Base-by-base conservation (phyloP, 2,888 invertebrate genomes). In the Spialia ferax region DNA sequence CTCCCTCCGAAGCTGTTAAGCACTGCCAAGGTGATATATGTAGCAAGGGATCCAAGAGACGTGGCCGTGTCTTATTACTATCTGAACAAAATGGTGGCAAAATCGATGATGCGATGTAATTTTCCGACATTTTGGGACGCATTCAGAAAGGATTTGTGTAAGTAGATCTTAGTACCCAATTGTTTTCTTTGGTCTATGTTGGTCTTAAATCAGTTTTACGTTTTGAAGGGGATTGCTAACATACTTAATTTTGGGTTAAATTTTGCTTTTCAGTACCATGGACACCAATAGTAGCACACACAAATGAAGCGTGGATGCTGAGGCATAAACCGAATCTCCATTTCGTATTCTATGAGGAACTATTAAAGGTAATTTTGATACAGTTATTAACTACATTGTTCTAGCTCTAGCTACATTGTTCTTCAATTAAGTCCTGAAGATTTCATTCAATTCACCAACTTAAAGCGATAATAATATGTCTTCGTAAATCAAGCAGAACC, bases 1-100 rank as follows among this genome's bases (percentile, higher is more conserved):
- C 80, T 96, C n/a, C 96, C 96, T 0, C 90, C 91, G 0, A 84
- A 84, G 73, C 63, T 94, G 6, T 72, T 91, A 11, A 84, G 85
- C 73, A 87, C 84, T 87, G 95, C 95, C 0, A 91, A 89, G 74
- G 92, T 97, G 3, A 92, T 97, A 18, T 97, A 97, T 77, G 95
- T 96, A 0, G 94, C 95, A 0, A 94, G 97, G 74, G 96, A 97
- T 79, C 95, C 96, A 0, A 95, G 96, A 74, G 97, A 97, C 78
- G 95, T 96, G 0, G 94, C 95, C 1, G 95, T 97, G 0, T 97
- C 97, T 0, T 96, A 95, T 76, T 97, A 94, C 79, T 95, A 96
- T 78, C 94, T 96, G 67, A 95, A 95, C 76, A 95, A 94, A 71
- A 90, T 96, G 77, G 84, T 96, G 32, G 89, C 63, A 0, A 90